Percentiles rank a stretch among this genome's conserved stretches.
Conservation (phyloP, 2,888 invertebrate species). For the Limenitis camilla region DNA sequence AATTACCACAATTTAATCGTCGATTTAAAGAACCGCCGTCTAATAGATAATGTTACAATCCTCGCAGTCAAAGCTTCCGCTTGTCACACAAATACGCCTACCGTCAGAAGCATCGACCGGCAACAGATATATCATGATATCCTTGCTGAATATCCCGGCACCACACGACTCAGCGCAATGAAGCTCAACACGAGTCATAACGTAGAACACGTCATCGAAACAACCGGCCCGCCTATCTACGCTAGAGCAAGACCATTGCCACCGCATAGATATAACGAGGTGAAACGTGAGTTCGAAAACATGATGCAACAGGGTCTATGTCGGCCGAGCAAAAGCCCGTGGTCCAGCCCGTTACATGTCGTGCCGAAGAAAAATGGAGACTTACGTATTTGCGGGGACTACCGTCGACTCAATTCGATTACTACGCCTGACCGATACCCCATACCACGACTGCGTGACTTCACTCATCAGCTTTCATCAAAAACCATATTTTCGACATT, state of each 20-base stretch:
- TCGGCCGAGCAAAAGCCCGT: slow-evolving; percentile 3
- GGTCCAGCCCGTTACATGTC: slow-evolving; percentile 8
- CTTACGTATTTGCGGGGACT: slow-evolving; percentile 2
- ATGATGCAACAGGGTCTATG: slow-evolving; percentile 10
- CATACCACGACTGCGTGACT: neutral
- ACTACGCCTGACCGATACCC: neutral
- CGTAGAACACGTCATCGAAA: no score
- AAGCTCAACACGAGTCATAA: no score
- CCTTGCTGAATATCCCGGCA: no score
- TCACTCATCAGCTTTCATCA: neutral
- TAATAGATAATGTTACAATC: no score
- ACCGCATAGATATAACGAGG: neutral
- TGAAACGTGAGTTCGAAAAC: slow-evolving; percentile 1
- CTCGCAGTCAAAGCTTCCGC: no score
- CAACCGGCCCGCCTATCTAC: no score
- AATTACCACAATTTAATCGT: neutral
- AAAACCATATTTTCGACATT: slow-evolving; percentile 17
- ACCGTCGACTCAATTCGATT: neutral
- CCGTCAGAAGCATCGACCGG: no score
- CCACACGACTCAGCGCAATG: no score
- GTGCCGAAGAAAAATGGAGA: slow-evolving; percentile 6
- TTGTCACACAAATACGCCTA: no score
- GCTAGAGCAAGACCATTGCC: neutral
- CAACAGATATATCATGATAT: no score
- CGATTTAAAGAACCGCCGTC: neutral